Conservation (phyloP, 2,888 invertebrate genomes). For the Stictocephala bisonia region DNA sequence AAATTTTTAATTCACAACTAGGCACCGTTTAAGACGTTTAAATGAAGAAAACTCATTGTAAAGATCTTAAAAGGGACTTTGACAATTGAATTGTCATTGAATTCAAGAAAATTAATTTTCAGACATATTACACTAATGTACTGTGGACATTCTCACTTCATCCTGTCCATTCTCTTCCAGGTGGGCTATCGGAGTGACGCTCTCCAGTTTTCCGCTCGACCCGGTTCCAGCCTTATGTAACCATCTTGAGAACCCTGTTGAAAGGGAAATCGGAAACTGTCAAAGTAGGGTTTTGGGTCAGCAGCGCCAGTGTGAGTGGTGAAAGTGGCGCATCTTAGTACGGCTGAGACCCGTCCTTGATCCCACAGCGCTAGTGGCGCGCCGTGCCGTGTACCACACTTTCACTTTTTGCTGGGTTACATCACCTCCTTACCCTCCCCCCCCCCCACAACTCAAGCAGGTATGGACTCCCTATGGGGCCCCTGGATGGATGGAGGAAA, state of each 20-base stretch:
- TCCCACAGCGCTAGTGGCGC: conserved; percentile 23
- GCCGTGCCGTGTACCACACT: background rate
- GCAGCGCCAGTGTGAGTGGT: too few relatives aligned
- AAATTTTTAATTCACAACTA: too few relatives aligned
- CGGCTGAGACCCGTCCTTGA: conserved; percentile 21
- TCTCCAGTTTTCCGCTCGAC: conserved; percentile 13
- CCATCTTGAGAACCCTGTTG: conserved; percentile 17
- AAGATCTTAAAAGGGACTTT: too few relatives aligned
- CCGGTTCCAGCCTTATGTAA: conserved; percentile 26
- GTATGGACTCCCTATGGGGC: too few relatives aligned
- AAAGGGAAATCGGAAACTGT: conserved; percentile 40
- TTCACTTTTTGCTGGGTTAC: conserved; percentile 40
- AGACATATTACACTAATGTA: too few relatives aligned
- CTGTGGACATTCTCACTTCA: too few relatives aligned
- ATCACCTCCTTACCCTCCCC: conserved; percentile 4
- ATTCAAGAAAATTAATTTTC: too few relatives aligned
- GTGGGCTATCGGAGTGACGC: background rate
- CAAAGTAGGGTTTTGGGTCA: conserved; percentile 38
- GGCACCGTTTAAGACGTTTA: too few relatives aligned
- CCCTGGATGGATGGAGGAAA: background rate
- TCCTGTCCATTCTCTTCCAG: too few relatives aligned
- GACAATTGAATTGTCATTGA: too few relatives aligned
- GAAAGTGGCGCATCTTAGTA: conserved; percentile 42
- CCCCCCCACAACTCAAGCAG: too few relatives aligned
- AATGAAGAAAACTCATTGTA: too few relatives aligned